These are phyloP conservation scores for Oostethus manadensis DNA, from an alignment of 2,113 vertebrate species.

Conservation along the genomic window DNA sequence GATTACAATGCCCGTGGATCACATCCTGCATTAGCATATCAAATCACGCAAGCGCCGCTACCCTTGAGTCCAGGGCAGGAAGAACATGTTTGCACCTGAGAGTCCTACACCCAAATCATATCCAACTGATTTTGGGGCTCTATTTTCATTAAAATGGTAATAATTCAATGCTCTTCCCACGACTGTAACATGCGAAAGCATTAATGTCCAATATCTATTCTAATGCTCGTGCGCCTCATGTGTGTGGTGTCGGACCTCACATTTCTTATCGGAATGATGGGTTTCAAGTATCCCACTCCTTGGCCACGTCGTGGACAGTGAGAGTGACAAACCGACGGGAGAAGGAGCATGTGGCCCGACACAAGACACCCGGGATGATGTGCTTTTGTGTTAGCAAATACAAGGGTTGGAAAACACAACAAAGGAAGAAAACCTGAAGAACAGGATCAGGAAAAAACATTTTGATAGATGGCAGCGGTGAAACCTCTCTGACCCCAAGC, in stretches of 20 bases:
- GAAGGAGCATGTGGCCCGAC: too few relatives aligned
- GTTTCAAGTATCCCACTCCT: not conserved
- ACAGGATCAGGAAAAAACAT: too few relatives aligned
- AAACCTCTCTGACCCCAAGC: too few relatives aligned
- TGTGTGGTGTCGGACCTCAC: conserved; percentile 14
- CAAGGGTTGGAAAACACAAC: too few relatives aligned
- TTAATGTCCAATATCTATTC: conserved; percentile 39
- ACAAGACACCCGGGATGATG: too few relatives aligned
- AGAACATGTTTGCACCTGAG: conserved; percentile 7
- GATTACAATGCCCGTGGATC: conserved; percentile 48
- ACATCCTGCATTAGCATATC: conserved; percentile 48
- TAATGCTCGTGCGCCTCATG: conserved; percentile 14
- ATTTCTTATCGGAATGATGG: not conserved
- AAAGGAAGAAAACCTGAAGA: too few relatives aligned
- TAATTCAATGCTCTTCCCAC: conserved; percentile 44
- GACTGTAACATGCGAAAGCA: conserved; percentile 20
- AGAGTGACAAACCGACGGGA: too few relatives aligned
- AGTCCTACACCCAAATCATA: not conserved
- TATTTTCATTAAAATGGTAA: conserved; percentile 62
- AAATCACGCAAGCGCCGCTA: conserved; percentile 25
- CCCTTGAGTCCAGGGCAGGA: conserved; percentile 22
- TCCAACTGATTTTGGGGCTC: conserved; percentile 37
- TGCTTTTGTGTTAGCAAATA: too few relatives aligned
- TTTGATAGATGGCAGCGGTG: too few relatives aligned
- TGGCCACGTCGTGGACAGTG: too few relatives aligned